Conservation (phyloP, 2,797 vertebrate genomes). For the Peromyscus nudipes region DNA sequence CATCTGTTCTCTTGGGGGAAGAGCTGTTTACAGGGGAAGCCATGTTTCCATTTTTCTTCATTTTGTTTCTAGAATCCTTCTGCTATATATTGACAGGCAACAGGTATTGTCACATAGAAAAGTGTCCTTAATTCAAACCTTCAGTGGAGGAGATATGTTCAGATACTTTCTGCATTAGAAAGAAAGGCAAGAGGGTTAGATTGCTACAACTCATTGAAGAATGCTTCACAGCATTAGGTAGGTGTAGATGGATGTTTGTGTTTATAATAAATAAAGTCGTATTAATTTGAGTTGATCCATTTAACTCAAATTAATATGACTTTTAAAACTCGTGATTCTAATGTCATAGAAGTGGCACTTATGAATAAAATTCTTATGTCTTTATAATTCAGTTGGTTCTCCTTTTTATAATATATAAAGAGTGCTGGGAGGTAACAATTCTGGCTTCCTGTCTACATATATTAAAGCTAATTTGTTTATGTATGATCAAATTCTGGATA, state of each 20-base stretch:
- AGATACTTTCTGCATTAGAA: neutral
- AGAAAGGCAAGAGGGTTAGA: neutral
- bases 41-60: neutral
- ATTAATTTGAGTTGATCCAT: neutral
- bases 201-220: neutral
- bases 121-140: neutral
- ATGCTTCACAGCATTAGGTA: neutral
- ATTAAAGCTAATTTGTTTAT: slow-evolving; percentile 84
- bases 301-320: slow-evolving; percentile 79
- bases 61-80: slow-evolving; percentile 39
- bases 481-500: slow-evolving; percentile 85
- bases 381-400: slow-evolving; percentile 84
- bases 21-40: neutral
- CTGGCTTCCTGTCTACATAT: slow-evolving; percentile 67
- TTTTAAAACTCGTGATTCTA: slow-evolving; percentile 75
- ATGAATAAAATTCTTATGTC: slow-evolving; percentile 83
- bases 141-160: neutral
- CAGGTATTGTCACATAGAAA: neutral
- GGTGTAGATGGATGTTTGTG: neutral
- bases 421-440: slow-evolving; percentile 78
- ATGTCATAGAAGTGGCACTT: slow-evolving; percentile 85
- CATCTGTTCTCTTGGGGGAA: neutral
- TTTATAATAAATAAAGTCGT: neutral
- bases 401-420: slow-evolving; percentile 83
- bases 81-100: neutral